Evolutionary conservation across 2,797 vertebrate species (phyloP).

Genomic region (Anas flavirostris): DNA sequence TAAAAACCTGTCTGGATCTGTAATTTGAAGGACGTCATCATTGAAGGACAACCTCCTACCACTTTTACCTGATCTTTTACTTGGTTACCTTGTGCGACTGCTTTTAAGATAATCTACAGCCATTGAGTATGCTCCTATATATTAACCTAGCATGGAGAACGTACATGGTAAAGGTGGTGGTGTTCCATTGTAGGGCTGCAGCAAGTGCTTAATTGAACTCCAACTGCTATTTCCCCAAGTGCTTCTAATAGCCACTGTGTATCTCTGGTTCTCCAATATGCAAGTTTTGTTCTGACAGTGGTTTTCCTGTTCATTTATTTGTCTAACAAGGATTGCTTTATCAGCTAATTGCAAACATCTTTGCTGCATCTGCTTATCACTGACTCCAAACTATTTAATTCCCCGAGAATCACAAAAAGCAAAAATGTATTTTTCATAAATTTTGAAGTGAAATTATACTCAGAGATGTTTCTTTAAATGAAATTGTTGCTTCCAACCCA

Average conservation of each 20-base stretch:
- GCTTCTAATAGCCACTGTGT: background rate
- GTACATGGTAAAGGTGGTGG: background rate
- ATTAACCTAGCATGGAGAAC: accelerated
- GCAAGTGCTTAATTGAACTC: background rate
- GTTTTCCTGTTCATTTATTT: background rate
- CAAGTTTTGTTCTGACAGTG: background rate
- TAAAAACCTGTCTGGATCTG: background rate
- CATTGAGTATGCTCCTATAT: accelerated
- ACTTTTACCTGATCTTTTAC: background rate
- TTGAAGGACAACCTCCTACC: background rate
- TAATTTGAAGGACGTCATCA: background rate
- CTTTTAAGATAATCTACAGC: background rate
- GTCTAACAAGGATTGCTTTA: background rate
- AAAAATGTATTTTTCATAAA: background rate
- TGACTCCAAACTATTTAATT: background rate
- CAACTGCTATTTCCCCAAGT: accelerated
- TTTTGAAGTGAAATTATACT: background rate
- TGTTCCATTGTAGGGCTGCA: background rate
- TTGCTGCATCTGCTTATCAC: background rate
- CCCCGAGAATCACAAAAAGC: background rate
- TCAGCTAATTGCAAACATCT: background rate
- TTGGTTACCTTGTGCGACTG: background rate
- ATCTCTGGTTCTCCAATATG: background rate
- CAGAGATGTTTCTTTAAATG: background rate
- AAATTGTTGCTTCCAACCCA: background rate